A percentile compares a stretch with the other conserved stretches of the same genome.
These are phyloP conservation scores for Aulostomus chinensis DNA, from an alignment of 2,797 vertebrate genomes.

Conservation along the genomic window DNA sequence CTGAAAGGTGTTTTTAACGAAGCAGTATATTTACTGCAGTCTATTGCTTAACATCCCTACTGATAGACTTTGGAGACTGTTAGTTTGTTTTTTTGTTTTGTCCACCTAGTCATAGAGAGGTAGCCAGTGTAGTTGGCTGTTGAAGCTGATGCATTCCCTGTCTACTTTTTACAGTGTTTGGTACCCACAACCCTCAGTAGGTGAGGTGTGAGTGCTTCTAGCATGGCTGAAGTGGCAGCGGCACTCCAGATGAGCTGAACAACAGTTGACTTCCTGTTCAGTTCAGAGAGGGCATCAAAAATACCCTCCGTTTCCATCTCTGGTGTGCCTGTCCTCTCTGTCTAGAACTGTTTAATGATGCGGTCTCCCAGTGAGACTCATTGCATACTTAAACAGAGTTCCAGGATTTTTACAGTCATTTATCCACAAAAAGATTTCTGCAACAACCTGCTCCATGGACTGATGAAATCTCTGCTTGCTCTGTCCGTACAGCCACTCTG, in stretches of 20 bases:
- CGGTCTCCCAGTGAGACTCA: conserved; percentile 29
- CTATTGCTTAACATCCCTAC: conserved; percentile 23
- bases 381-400: conserved; percentile 59
- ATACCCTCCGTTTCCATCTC: background rate
- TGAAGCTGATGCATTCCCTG: conserved; percentile 67
- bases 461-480: conserved; percentile 33
- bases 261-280: conserved; percentile 50
- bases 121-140: conserved; percentile 2
- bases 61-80: conserved; percentile 21
- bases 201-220: conserved; percentile 59
- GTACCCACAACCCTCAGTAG: conserved; percentile 64
- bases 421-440: conserved; percentile 30
- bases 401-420: conserved; percentile 30
- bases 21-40: no score
- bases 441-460: no score
- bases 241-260: conserved; percentile 41
- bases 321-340: conserved; percentile 51
- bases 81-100: conserved; percentile 22
- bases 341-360: conserved; percentile 64
- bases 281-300: conserved; percentile 41
- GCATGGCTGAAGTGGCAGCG: conserved; percentile 50
- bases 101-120: conserved; percentile 49
- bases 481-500: conserved; percentile 17
- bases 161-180: conserved; percentile 71
- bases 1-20: no score